These are phyloP conservation scores for Trichoplusia ni DNA, from an alignment of 1,140 invertebrate species.

Conservation along the genomic window DNA sequence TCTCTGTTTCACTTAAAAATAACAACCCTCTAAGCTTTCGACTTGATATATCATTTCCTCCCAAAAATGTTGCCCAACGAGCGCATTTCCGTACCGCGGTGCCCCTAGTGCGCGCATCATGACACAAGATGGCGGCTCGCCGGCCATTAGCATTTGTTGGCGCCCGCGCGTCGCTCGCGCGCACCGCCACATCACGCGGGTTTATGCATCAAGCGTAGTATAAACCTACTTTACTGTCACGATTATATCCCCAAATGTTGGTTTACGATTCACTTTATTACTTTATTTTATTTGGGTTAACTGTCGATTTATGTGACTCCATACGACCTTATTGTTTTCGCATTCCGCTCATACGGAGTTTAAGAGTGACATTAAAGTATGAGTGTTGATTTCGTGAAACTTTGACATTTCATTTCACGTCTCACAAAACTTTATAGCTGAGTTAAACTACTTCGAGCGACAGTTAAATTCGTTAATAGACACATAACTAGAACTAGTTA, in stretches of 20 bases:
- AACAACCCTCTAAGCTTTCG: not conserved
- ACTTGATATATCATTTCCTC: conserved; percentile 23
- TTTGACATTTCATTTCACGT: conserved; percentile 2
- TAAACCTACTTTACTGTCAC: conserved; percentile 21
- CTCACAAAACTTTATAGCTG: conserved; percentile 3
- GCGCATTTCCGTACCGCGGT: conserved; percentile 1
- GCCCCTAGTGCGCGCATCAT: conserved; percentile 6
- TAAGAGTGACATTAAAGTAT: not conserved
- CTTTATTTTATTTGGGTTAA: conserved; percentile 29
- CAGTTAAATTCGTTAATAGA: not conserved
- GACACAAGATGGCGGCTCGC: conserved; percentile 19
- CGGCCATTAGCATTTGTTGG: conserved; percentile 19
- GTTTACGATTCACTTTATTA: conserved; percentile 21
- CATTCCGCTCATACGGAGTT: not conserved
- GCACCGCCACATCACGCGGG: conserved; percentile 1
- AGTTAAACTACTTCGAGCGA: not conserved
- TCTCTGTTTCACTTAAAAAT: not conserved
- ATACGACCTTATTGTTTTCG: conserved; percentile 4
- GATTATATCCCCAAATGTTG: conserved; percentile 17
- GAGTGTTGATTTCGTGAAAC: not conserved
- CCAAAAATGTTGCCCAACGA: conserved; percentile 9
- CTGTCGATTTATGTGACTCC: conserved; percentile 2
- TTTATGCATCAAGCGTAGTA: not conserved
- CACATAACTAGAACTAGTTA: not conserved
- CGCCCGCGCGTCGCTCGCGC: not conserved